phyloP scores from a whole-genome alignment of 2,797 vertebrate genomes.

The Threskiornis aethiopicus region DNA sequence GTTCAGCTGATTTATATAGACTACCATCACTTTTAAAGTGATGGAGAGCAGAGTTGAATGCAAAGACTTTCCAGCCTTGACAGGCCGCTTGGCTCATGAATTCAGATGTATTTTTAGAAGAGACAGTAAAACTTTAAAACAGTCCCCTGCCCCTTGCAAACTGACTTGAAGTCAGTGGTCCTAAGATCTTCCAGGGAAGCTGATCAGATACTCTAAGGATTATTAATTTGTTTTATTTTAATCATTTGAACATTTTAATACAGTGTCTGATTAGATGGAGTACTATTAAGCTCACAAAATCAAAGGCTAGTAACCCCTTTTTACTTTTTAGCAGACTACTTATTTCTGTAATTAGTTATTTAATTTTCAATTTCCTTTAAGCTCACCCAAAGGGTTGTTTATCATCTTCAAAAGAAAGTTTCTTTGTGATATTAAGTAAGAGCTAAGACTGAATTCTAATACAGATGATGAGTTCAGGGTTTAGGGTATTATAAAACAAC shows the following conservation, averaged over 20 bases:
- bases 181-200: not conserved
- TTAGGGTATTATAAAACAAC: not conserved
- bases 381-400: not conserved
- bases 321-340: not conserved
- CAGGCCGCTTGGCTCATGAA: not conserved
- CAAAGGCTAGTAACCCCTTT: not conserved
- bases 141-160: not conserved
- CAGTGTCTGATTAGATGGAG: not conserved
- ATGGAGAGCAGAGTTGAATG: not conserved
- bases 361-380: conserved; percentile 6
- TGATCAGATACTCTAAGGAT: not conserved
- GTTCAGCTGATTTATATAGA: not conserved
- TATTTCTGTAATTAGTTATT: conserved; percentile 5
- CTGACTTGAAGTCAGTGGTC: not conserved
- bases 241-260: not conserved
- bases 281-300: not conserved
- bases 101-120: not conserved
- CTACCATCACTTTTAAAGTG: not conserved
- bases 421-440: not conserved
- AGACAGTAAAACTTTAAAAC: not conserved
- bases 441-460: not conserved
- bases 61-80: not conserved
- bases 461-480: not conserved
- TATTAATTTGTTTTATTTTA: not conserved
- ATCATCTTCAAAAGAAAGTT: conserved; percentile 3